phyloP scores from a whole-genome alignment of 2,113 vertebrate species.

The Rynchops niger region DNA sequence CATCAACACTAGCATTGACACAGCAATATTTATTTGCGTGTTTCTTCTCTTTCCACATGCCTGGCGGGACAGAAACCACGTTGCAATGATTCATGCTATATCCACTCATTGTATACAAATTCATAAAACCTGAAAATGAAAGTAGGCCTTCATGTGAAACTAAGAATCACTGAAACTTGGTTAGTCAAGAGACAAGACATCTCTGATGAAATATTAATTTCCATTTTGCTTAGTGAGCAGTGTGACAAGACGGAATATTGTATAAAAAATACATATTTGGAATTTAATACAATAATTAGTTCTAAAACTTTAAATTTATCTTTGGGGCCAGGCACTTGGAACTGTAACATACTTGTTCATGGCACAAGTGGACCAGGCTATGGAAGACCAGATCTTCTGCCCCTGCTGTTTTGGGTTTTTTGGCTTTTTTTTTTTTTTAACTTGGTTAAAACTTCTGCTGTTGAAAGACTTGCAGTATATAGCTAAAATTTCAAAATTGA shows the following conservation, averaged over 20 bases:
- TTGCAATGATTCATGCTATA: not conserved
- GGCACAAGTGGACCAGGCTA: not conserved
- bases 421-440: not conserved
- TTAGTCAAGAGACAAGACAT: not conserved
- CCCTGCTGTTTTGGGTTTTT: not conserved
- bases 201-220: not conserved
- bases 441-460: not conserved
- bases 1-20: not conserved
- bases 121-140: not conserved
- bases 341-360: not conserved
- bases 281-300: not conserved
- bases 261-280: not conserved
- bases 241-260: not conserved
- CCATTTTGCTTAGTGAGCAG: not conserved
- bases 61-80: not conserved
- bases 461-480: not conserved
- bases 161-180: not conserved
- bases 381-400: not conserved
- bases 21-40: constrained; percentile 15
- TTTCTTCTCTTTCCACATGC: not conserved
- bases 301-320: not conserved
- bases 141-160: constrained; percentile 3
- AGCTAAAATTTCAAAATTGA: not conserved
- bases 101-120: not conserved
- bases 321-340: not conserved